These are phyloP conservation scores for Triplophysa siluroides DNA, from an alignment of 2,113 vertebrate species.

Conservation along the genomic window DNA sequence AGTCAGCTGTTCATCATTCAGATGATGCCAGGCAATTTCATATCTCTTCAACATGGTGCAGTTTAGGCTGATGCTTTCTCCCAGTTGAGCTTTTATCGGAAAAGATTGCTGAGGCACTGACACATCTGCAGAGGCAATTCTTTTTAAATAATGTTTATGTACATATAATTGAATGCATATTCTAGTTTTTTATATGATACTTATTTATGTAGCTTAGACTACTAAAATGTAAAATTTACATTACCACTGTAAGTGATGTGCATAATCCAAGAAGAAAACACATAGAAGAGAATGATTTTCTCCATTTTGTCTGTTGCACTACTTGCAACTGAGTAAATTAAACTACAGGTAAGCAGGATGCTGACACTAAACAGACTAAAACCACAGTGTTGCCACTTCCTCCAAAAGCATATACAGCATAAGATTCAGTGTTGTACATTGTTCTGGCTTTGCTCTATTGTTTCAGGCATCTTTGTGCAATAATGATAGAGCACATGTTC, in stretches of 20 bases:
- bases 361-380: background rate
- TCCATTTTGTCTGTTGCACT: background rate
- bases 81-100: background rate
- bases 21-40: constrained; percentile 2
- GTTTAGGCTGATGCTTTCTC: background rate
- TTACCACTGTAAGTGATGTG: background rate
- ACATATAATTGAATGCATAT: too few species aligned
- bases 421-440: too few species aligned
- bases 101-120: background rate
- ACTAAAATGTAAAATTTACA: background rate
- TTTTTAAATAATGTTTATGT: too few species aligned
- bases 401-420: too few species aligned
- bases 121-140: background rate
- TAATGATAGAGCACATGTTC: too few species aligned
- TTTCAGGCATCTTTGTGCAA: too few species aligned
- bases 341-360: background rate
- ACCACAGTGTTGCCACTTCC: background rate
- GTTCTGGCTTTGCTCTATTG: too few species aligned
- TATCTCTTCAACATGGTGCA: background rate
- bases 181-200: too few species aligned
- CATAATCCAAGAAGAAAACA: background rate
- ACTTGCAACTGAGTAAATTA: background rate
- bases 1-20: background rate
- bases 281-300: background rate
- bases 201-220: background rate